Evolutionary conservation across 1,140 invertebrate genomes (phyloP).

Genomic region (Drosophila takahashii): DNA sequence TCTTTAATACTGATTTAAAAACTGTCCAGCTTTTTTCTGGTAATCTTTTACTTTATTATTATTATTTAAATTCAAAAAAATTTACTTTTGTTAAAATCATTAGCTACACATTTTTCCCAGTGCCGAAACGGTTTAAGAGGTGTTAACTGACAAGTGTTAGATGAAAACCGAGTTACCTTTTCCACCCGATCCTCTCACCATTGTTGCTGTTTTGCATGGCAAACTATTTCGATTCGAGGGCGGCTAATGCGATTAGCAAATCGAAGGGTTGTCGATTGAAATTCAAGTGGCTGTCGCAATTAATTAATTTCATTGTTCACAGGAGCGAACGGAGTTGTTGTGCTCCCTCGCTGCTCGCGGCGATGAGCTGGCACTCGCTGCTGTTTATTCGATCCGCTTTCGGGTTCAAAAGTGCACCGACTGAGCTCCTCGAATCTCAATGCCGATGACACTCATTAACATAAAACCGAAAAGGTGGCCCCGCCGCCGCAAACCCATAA

Average conservation of each 20-base stretch:
- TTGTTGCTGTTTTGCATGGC: constrained; percentile 66
- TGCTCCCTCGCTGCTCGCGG: background rate
- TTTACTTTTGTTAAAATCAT: too few relatives aligned
- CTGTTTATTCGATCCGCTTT: constrained; percentile 45
- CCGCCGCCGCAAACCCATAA: constrained; percentile 48
- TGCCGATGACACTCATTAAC: constrained; percentile 78
- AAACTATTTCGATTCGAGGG: constrained; percentile 50
- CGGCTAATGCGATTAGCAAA: constrained; percentile 68
- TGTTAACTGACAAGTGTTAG: constrained; percentile 17
- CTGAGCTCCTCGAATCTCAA: constrained; percentile 56
- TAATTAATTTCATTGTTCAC: constrained; percentile 72
- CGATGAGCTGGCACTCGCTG: background rate
- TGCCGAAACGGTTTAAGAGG: constrained; percentile 1
- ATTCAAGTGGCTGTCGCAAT: constrained; percentile 75
- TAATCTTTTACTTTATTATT: too few relatives aligned
- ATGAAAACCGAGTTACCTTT: constrained; percentile 31
- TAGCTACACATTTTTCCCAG: too few relatives aligned
- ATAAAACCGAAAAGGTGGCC: constrained; percentile 74
- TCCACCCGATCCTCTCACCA: constrained; percentile 26
- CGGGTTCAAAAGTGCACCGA: constrained; percentile 52
- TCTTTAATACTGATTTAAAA: too few relatives aligned
- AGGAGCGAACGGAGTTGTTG: background rate
- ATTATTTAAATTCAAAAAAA: too few relatives aligned
- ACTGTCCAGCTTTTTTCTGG: too few relatives aligned
- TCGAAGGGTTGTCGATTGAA: constrained; percentile 66